Conservation (phyloP, 2,113 vertebrate species). For the Panthera uncia region DNA sequence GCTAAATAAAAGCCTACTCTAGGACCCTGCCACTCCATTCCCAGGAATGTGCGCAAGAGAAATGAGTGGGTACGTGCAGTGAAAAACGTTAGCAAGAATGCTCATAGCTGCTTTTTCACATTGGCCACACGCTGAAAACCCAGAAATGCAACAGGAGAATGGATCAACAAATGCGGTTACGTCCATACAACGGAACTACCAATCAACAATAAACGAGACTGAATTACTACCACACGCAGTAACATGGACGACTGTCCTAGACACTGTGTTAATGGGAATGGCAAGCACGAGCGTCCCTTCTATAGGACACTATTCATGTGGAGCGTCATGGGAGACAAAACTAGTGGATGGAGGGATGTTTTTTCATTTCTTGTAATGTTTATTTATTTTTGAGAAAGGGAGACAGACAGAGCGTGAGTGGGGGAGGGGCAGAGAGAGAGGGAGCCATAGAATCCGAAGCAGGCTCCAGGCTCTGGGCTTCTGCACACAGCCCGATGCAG, state of each 20-base stretch:
- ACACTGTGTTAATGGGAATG: not conserved
- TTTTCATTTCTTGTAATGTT: too few relatives aligned
- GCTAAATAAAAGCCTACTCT: not conserved
- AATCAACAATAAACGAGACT: not conserved
- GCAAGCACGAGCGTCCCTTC: not conserved
- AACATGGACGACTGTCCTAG: not conserved
- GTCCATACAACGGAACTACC: not conserved
- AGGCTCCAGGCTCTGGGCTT: too few relatives aligned
- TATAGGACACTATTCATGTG: not conserved
- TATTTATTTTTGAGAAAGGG: too few relatives aligned
- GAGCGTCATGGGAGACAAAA: not conserved
- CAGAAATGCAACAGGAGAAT: not conserved
- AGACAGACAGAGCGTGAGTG: too few relatives aligned
- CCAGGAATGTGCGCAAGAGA: not conserved
- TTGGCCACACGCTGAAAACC: not conserved
- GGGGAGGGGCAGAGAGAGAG: too few relatives aligned
- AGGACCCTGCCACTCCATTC: not conserved
- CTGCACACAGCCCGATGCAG: too few relatives aligned
- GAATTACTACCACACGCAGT: not conserved
- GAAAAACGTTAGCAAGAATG: not conserved
- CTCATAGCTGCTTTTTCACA: slow-evolving; percentile 37
- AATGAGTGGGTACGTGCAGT: not conserved
- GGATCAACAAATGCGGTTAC: not conserved
- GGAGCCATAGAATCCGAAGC: too few relatives aligned
- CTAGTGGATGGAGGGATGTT: not conserved